Evolutionary conservation across 2,888 invertebrate species (phyloP).

Genomic region (Drosophila ustulata): DNA sequence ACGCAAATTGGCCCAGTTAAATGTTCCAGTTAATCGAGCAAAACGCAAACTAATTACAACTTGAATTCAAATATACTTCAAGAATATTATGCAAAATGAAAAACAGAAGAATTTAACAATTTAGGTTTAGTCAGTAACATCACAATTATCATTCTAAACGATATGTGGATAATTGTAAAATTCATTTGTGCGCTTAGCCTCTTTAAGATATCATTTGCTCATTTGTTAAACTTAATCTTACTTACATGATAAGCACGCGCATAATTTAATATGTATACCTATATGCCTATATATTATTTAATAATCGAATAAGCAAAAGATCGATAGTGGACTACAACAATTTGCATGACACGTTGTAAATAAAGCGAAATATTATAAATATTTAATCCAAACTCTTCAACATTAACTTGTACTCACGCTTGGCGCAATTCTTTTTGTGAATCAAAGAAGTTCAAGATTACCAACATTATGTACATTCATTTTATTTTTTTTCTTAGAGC

Average conservation of each 20-base stretch:
- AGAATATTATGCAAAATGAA: neutral
- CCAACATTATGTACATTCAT: too few species aligned
- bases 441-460: too few species aligned
- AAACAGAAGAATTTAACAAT: neutral
- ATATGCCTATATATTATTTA: slow-evolving; percentile 56
- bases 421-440: neutral
- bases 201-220: slow-evolving; percentile 53
- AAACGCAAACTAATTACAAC: slow-evolving; percentile 20
- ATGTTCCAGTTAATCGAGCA: slow-evolving; percentile 62
- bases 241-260: slow-evolving; percentile 4
- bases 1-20: slow-evolving; percentile 62
- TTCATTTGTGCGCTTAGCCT: slow-evolving; percentile 51
- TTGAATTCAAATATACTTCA: slow-evolving; percentile 16
- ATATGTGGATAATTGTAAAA: slow-evolving; percentile 33
- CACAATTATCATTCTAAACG: slow-evolving; percentile 50
- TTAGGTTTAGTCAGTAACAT: slow-evolving; percentile 21
- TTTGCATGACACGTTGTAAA: slow-evolving; percentile 58
- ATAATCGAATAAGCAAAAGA: slow-evolving; percentile 47
- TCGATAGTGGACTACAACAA: slow-evolving; percentile 31
- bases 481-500: too few species aligned
- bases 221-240: slow-evolving; percentile 33
- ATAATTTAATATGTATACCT: slow-evolving; percentile 33
- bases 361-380: slow-evolving; percentile 58
- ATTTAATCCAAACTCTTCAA: slow-evolving; percentile 23
- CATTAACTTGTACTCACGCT: neutral